Base-by-base conservation (phyloP, 2,888 invertebrate species). In the Synanthedon andrenaeformis region DNA sequence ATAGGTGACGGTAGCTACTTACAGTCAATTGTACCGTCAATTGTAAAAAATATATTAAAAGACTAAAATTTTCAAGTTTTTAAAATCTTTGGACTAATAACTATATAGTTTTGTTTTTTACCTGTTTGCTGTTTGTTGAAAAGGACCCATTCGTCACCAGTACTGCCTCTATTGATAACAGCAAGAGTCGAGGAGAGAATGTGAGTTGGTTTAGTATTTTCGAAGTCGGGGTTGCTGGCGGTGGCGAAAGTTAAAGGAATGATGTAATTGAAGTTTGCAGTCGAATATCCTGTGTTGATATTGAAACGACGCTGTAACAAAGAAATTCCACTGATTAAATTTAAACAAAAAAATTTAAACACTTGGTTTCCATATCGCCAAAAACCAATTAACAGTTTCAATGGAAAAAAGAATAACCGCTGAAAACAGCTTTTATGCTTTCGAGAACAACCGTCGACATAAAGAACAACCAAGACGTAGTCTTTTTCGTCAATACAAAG, bases 91-190 rank as follows among this genome's bases (percentile, higher is more conserved):
- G 10, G 10, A 1, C 10, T 35, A 35, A 35, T 35, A 10, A 35
- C 8, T 10, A 35, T 19, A 19, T 19, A 19, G 3, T 19, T 19
- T 8, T 8, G 10, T 35, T 10, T 17, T 61, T 68, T 65, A 90
- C 91, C 91, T 57, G 88, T 89, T 67, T 90, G 89, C 62, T 91
- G 89, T 41, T 89, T 75, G 64, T 92, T 92, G 53, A 91, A 85
- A 48, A 91, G 67, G 4, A 91, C 77, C 91, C 92, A 92, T 51
- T 89, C 77, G 55, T 84, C 76, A 11, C 79, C 82, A 41, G 59
- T 52, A 2, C 71, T 64, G 1, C 70, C 69, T 3, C 81, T 74
- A 58, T 79, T 65, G 45, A 85, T 79, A 23, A 71, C 61, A 8
- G 75, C 70, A 5, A 77, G 64, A 0, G 72, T 57, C 0, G 76